Evolutionary conservation across 2,797 vertebrate genomes (phyloP).

Genomic region (Enteromius mattozi): DNA sequence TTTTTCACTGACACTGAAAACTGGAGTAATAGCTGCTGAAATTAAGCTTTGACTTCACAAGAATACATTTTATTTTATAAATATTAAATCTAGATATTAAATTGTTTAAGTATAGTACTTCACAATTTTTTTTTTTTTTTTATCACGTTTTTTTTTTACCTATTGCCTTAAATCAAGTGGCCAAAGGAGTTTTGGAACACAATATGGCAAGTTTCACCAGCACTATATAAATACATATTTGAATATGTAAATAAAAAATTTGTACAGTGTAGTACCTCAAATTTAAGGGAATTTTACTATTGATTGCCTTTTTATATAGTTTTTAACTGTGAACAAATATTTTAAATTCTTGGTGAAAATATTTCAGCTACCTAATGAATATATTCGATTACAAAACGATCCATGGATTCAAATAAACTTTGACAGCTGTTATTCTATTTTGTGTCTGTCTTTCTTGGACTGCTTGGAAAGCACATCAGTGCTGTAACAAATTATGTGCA

Average conservation of each 20-base stretch:
- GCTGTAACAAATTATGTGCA: constrained; percentile 40
- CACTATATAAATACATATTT: neutral
- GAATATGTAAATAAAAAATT: neutral
- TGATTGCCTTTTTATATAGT: neutral
- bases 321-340: neutral
- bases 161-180: neutral
- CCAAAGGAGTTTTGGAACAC: neutral
- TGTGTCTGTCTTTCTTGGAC: neutral
- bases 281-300: neutral
- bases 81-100: neutral
- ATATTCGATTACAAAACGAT: neutral
- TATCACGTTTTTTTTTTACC: neutral
- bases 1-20: too few species aligned
- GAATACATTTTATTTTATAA: too few species aligned
- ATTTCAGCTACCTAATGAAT: neutral
- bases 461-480: neutral
- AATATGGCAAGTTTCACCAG: neutral
- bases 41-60: neutral
- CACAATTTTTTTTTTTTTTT: too few species aligned
- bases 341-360: neutral
- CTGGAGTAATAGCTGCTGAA: neutral
- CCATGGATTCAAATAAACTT: constrained; percentile 8
- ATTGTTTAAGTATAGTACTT: too few species aligned
- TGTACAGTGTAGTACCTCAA: neutral
- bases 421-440: constrained; percentile 14